These are phyloP conservation scores for Drosophila seguyi DNA, from an alignment of 1,140 invertebrate genomes.

Conservation along the genomic window DNA sequence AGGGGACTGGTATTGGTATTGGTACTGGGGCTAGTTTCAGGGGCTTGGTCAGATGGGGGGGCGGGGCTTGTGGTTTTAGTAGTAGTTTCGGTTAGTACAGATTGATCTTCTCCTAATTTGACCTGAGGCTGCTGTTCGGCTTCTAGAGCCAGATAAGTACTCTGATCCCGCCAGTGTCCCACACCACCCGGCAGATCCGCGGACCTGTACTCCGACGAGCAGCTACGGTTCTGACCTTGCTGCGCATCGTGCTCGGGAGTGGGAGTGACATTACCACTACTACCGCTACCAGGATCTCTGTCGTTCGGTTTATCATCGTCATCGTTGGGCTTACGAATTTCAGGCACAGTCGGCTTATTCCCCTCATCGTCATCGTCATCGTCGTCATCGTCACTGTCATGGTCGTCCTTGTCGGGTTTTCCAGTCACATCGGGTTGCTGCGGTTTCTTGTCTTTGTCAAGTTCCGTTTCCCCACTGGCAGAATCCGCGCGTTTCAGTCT, in stretches of 20 bases:
- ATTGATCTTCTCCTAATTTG: slow-evolving; percentile 48
- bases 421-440: slow-evolving; percentile 47
- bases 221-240: slow-evolving; percentile 83
- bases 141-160: slow-evolving; percentile 89
- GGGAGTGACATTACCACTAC: slow-evolving; percentile 87
- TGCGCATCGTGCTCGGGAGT: slow-evolving; percentile 83
- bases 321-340: slow-evolving; percentile 82
- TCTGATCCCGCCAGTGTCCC: slow-evolving; percentile 93
- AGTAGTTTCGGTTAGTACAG: slow-evolving; percentile 67
- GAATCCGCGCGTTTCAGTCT: slow-evolving; percentile 55
- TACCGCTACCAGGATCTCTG: slow-evolving; percentile 87
- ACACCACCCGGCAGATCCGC: slow-evolving; percentile 91
- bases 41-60: slow-evolving; percentile 17
- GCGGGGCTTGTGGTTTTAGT: slow-evolving; percentile 48
- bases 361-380: slow-evolving; percentile 81
- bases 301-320: slow-evolving; percentile 87
- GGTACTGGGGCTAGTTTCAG: slow-evolving; percentile 62
- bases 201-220: slow-evolving; percentile 89
- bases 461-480: slow-evolving; percentile 45
- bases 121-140: slow-evolving; percentile 64
- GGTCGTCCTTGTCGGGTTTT: slow-evolving; percentile 48
- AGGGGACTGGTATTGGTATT: slow-evolving; percentile 64
- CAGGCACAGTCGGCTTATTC: slow-evolving; percentile 75
- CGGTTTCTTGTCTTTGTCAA: slow-evolving; percentile 74
- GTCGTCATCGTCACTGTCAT: slow-evolving; percentile 85